Percentiles rank a stretch among this genome's conserved stretches.
phyloP scores from a whole-genome alignment of 2,888 invertebrate genomes.

The Xylota sylvarum region DNA sequence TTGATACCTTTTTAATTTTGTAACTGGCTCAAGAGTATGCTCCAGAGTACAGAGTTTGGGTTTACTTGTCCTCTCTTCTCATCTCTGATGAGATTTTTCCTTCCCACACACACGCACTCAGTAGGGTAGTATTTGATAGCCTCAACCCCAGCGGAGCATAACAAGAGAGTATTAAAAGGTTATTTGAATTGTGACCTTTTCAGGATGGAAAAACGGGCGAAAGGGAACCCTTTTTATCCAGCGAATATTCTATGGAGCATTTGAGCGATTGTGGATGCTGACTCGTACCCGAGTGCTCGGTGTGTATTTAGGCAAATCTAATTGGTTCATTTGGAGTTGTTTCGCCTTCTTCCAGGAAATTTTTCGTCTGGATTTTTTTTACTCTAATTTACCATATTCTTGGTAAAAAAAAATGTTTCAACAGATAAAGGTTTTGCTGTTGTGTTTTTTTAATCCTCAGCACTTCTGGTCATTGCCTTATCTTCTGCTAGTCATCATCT shows the following conservation, averaged over 20 bases:
- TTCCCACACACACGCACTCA: not conserved
- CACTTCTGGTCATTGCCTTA: not conserved
- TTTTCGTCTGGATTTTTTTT: too few species aligned
- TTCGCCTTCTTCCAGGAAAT: constrained; percentile 12
- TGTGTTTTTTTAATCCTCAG: not conserved
- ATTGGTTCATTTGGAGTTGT: constrained; percentile 32
- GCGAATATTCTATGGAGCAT: not conserved
- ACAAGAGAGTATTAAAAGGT: constrained; percentile 38
- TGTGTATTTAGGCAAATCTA: constrained; percentile 27
- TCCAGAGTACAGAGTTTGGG: constrained; percentile 1
- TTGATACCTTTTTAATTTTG: constrained; percentile 11
- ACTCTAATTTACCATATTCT: too few species aligned
- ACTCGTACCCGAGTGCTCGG: not conserved
- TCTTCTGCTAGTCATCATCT: not conserved
- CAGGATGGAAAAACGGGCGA: not conserved
- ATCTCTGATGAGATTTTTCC: not conserved
- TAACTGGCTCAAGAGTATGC: constrained; percentile 2
- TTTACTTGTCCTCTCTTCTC: not conserved
- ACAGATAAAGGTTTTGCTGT: not conserved
- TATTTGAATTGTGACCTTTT: constrained; percentile 45
- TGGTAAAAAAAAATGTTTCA: not conserved
- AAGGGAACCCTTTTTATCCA: not conserved
- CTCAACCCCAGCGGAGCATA: constrained; percentile 11
- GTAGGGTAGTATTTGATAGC: not conserved
- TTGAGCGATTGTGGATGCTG: constrained; percentile 2